phyloP scores from a whole-genome alignment of 2,113 vertebrate genomes.

The Cephalopterus ornatus region DNA sequence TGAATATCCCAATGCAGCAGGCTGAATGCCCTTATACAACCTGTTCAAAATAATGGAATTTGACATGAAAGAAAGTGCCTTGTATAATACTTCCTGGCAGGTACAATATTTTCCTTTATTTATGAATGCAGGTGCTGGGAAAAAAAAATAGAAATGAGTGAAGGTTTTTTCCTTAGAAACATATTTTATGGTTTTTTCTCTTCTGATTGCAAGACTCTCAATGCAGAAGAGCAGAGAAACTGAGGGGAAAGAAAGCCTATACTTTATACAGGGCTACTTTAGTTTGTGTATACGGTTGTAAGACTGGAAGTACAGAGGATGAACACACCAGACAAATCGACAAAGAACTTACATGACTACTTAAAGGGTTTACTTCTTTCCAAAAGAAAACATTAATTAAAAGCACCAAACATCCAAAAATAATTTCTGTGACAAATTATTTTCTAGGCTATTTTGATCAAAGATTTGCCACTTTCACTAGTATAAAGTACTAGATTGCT shows the following conservation, averaged over 20 bases:
- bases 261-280: not conserved
- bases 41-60: constrained; percentile 53
- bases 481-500: constrained; percentile 49
- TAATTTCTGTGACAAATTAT: constrained; percentile 28
- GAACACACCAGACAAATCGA: not conserved
- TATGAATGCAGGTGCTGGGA: constrained; percentile 18
- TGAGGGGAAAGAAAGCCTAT: not conserved
- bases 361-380: not conserved
- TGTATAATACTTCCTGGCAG: constrained; percentile 54
- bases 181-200: not conserved
- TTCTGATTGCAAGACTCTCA: not conserved
- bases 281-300: not conserved
- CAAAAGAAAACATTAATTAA: constrained; percentile 3
- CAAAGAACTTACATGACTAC: not conserved
- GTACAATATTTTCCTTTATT: constrained; percentile 53
- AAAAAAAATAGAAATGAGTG: constrained; percentile 6
- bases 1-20: not conserved
- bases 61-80: constrained; percentile 59
- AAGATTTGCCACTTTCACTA: constrained; percentile 49
- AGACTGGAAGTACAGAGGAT: not conserved
- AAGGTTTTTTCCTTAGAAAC: constrained; percentile 18
- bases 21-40: constrained; percentile 36
- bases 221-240: not conserved
- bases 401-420: constrained; percentile 26
- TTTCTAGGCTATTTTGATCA: constrained; percentile 57